Evolutionary conservation across 2,888 invertebrate genomes (phyloP).

Genomic region (Apamea anceps): DNA sequence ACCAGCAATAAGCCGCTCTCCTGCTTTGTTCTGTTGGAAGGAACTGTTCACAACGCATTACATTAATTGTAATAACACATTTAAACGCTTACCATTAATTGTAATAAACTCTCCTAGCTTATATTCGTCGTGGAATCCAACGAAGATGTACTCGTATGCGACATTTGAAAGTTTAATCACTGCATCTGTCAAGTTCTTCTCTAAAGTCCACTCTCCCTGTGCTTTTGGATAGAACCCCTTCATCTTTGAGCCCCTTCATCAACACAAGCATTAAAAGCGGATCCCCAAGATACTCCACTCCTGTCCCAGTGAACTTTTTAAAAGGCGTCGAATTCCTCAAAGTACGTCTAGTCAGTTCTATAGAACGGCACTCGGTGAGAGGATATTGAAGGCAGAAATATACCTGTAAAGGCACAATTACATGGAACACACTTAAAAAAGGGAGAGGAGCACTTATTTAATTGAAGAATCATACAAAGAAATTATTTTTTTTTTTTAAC

Average conservation of each 20-base stretch:
- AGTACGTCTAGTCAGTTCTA: conserved; percentile 73
- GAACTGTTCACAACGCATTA: too few species aligned
- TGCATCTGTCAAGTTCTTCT: conserved; percentile 61
- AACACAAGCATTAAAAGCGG: conserved; percentile 70
- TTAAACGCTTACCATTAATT: conserved; percentile 71
- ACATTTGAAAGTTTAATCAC: conserved; percentile 56
- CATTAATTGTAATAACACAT: too few species aligned
- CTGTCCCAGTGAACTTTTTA: conserved; percentile 73
- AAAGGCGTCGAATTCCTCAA: conserved; percentile 71
- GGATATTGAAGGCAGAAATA: conserved; percentile 38
- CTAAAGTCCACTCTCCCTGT: conserved; percentile 70
- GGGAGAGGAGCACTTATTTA: neutral
- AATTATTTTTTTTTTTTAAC: too few species aligned
- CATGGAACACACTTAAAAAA: neutral
- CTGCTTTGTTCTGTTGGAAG: too few species aligned
- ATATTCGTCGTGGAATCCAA: conserved; percentile 73
- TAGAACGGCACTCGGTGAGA: conserved; percentile 67
- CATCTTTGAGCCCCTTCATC: too few species aligned
- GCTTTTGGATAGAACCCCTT: conserved; percentile 73
- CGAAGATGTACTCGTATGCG: conserved; percentile 69
- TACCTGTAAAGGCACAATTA: conserved; percentile 50
- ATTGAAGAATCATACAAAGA: neutral
- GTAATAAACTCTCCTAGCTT: conserved; percentile 73
- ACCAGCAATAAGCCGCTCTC: too few species aligned
- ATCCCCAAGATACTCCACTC: conserved; percentile 63